Percentiles rank a stretch among this genome's conserved stretches.
phyloP scores from a whole-genome alignment of 2,113 vertebrate species.

The Pantherophis guttatus region DNA sequence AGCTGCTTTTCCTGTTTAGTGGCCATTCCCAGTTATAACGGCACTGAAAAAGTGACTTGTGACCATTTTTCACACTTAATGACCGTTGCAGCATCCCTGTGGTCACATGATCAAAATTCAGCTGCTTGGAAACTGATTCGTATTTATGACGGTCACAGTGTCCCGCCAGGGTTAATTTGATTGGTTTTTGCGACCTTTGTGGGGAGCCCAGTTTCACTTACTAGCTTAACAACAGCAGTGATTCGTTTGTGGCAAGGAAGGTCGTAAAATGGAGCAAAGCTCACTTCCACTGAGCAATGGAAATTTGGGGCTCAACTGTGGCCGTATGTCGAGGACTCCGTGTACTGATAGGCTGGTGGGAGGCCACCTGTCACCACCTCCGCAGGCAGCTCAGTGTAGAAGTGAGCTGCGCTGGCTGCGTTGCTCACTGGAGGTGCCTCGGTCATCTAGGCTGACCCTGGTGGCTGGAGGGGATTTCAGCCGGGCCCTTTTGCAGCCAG shows the following conservation, averaged over 20 bases:
- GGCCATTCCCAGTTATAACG: no score
- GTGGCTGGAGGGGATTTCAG: neutral
- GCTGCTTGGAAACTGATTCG: no score
- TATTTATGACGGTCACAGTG: no score
- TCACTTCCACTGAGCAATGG: neutral
- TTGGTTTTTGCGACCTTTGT: no score
- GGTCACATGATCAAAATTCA: neutral
- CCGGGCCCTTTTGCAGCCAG: neutral
- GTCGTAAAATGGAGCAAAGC: neutral
- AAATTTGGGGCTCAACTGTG: neutral
- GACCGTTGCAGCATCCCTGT: neutral
- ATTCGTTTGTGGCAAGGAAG: neutral
- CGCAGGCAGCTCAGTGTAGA: neutral
- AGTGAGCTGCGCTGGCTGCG: neutral
- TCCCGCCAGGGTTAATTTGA: no score
- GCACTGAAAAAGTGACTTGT: neutral
- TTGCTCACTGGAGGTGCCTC: neutral
- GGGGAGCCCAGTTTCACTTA: neutral
- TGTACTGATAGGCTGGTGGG: neutral
- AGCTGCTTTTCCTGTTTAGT: no score
- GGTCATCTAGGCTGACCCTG: neutral
- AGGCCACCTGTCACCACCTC: neutral
- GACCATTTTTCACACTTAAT: neutral
- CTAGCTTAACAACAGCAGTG: neutral
- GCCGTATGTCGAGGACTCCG: no score